Conservation (phyloP, 2,113 vertebrate genomes). For the Mormyrus iriodes region DNA sequence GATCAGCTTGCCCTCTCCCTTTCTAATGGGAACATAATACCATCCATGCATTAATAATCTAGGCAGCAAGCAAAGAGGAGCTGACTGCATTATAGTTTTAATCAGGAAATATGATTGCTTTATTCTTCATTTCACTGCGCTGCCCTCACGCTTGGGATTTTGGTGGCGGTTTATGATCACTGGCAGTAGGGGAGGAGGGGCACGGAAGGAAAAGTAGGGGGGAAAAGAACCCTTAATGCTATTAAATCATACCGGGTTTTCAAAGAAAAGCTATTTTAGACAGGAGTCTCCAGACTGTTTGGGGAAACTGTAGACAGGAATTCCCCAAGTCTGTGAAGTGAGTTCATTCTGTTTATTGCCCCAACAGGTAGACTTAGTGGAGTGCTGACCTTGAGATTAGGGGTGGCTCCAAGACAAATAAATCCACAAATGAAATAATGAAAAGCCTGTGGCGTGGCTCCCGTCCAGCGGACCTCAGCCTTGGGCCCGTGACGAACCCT, state of each 20-base stretch:
- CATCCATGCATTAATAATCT: conserved; percentile 39
- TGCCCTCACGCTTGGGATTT: conserved; percentile 29
- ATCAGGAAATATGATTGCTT: conserved; percentile 53
- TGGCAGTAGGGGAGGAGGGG: conserved; percentile 5
- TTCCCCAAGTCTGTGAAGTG: neutral
- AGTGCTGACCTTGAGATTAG: neutral
- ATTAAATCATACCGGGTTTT: neutral
- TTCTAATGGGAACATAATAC: conserved; percentile 41
- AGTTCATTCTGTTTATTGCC: neutral
- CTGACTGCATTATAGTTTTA: conserved; percentile 49
- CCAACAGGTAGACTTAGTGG: neutral
- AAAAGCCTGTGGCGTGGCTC: neutral
- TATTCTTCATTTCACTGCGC: conserved; percentile 43
- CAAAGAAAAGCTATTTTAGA: neutral
- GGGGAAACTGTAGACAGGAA: neutral
- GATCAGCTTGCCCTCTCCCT: conserved; percentile 35
- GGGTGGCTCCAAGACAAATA: neutral
- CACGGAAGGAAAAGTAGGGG: neutral
- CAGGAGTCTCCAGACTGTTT: neutral
- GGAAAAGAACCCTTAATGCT: neutral
- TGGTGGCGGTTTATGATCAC: conserved; percentile 29
- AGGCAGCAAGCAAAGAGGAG: conserved; percentile 38
- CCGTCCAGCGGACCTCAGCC: neutral
- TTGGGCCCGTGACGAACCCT: neutral
- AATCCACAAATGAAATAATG: neutral